Evolutionary conservation across 1,140 invertebrate species (phyloP).

Genomic region (Bombus soroeensis): DNA sequence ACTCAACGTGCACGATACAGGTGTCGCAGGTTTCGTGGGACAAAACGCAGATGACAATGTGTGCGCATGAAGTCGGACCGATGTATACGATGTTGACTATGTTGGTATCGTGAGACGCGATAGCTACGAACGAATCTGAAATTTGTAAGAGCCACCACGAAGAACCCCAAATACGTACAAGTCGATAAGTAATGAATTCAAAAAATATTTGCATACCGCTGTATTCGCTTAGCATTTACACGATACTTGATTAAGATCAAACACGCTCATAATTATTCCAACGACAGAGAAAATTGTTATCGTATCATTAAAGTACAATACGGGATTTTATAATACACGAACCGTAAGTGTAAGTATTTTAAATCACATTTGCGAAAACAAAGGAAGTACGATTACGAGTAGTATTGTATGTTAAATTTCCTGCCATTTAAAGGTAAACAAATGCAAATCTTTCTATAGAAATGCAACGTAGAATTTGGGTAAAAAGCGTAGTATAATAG

Average conservation of each 20-base stretch:
- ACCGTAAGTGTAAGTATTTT: no score
- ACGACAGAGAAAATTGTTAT: no score
- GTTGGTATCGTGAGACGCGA: neutral
- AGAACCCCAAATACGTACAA: neutral
- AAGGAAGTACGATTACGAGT: no score
- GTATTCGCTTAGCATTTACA: no score
- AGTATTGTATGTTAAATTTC: no score
- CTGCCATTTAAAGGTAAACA: no score
- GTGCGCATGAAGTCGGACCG: neutral
- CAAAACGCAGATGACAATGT: conserved; percentile 1
- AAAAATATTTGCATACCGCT: neutral
- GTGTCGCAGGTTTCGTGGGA: conserved; percentile 19
- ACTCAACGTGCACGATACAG: conserved; percentile 8
- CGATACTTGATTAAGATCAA: neutral
- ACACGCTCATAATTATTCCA: neutral
- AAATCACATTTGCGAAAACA: no score
- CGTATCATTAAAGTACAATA: no score
- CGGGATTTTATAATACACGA: no score
- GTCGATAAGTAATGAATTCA: neutral
- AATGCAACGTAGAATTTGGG: no score
- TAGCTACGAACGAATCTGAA: neutral
- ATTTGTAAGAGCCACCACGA: neutral
- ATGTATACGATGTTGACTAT: conserved; percentile 8
- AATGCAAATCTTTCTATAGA: no score
- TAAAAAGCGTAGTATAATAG: no score